Evolutionary conservation across 2,113 vertebrate species (phyloP), one percentile per base, ranked within the genome.

Genomic region (Taurulus bubalis): DNA sequence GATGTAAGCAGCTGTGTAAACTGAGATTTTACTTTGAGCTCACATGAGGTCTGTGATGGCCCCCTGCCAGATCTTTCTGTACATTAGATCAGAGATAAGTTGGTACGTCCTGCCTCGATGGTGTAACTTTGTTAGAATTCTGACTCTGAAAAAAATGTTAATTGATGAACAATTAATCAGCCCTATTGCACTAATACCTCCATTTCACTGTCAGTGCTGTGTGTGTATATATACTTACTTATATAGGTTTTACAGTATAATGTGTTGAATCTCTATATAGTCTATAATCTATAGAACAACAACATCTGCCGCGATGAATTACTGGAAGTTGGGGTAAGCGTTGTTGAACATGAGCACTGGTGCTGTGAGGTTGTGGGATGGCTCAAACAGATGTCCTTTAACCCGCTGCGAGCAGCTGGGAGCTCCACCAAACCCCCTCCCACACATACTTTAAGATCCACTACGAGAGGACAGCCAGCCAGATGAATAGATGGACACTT

Each of bases 321-420:
- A 51, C 79, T 75, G 79, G 68, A 82, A 80, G 64, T 78, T 18
- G 49, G 68, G 59, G 51, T 22, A 18, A 60, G 66, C 7, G 8
- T 67, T 24, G 15, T 18, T 70, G 55, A 72, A 70, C 59, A 47
- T 22, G 18, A 59, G 53, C 56, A 2, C n/a, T 53, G 62, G 67
- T 68, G 69, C 74, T 74, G 56, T 59, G 66, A 49, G 79, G 75
- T 80, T 63, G 72, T 58, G 55, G 40, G 82, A 88, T 73, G 73
- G 36, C 69, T 89, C 77, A 22, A 84, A 75, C 88, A 85, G 90
- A 90, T 91, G 88, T 89, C 56, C 70, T 70, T 63, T 59, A 58
- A 60, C 82, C 84, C 0, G 42, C 74, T 76, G 82, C 0, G 76
- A 75, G 67, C 84, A 87, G 80, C 34, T 90, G 88, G 58, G 75